Evolutionary conservation across 2,113 vertebrate species (phyloP).

Genomic region (Fregata magnificens): DNA sequence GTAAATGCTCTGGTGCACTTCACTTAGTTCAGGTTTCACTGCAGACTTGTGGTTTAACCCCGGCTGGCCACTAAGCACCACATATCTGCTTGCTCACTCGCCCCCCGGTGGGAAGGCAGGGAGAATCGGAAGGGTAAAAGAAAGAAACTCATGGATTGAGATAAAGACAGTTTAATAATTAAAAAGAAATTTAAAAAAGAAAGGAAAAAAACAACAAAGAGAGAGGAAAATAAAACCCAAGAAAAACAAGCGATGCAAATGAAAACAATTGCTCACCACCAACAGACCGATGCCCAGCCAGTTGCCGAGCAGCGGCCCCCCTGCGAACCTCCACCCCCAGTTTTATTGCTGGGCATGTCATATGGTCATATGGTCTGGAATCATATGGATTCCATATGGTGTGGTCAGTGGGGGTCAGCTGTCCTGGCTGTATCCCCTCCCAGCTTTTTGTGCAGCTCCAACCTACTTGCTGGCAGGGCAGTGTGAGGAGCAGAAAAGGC

Average conservation of each 20-base stretch:
- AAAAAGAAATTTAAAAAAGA: background rate
- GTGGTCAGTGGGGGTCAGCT: background rate
- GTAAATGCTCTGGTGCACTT: background rate
- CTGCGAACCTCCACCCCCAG: too few relatives aligned
- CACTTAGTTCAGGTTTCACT: background rate
- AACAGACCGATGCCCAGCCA: fast-evolving
- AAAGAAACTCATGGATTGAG: background rate
- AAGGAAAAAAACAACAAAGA: background rate
- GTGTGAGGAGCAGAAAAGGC: background rate
- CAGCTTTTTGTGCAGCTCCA: background rate
- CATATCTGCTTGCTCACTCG: background rate
- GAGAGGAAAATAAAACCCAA: background rate
- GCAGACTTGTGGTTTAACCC: background rate
- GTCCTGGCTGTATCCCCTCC: background rate
- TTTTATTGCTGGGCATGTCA: background rate
- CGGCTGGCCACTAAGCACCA: background rate
- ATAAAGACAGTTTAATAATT: background rate
- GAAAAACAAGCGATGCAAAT: background rate
- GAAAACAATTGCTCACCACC: background rate
- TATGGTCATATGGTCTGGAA: too few relatives aligned
- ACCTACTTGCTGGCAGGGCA: fast-evolving
- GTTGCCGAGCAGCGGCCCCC: background rate
- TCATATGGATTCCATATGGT: fast-evolving
- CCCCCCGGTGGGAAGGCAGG: fast-evolving
- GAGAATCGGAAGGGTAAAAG: background rate